Base-by-base conservation (phyloP, 1,140 invertebrate species). In the Danaus plexippus region DNA sequence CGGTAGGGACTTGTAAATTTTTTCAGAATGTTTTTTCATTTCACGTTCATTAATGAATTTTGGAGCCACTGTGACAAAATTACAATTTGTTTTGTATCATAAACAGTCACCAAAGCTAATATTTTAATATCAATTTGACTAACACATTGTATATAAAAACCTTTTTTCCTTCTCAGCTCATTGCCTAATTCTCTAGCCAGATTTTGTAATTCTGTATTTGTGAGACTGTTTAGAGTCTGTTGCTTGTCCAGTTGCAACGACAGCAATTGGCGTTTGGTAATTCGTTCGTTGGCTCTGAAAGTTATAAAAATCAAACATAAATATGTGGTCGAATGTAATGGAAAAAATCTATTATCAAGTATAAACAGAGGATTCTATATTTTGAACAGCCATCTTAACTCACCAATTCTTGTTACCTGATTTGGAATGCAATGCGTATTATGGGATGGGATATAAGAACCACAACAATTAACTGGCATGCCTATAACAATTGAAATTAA, bases 11-110 rank as follows among this genome's bases (percentile, higher is more conserved):
- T 84, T 86, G 65, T 87, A 88, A 47, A 84, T 85, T 61, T 75
- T 86, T 53, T 84, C 76, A 1, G 82, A 85, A 63, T 77, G 80
- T 47, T 77, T 82, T 50, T 85, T 85, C 80, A 85, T 84, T 66
- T 84, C 80, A 32, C 61, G 66, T 69, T 85, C 80, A 77, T 62
- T 84, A 49, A 81, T 77, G 54, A 84, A 82, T 78, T 85, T 85
- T 61, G 76, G 75, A n/a, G 66, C 61, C 57, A 66, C 77, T 84
- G 71, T 50, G 74, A 77, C 40, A 49, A 49, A 55, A 42, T 42
- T 41, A 11, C 3, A 15, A 15, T 15, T 15, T 15, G 15, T 15
- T 15, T 15, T 15, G 15, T 15, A 15, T 1, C 1, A 15, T 15
- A 15, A 15, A 15, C n/a, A n/a, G n/a, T n/a, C n/a, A n/a, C 1